Evolutionary conservation across 37 sponge, comb jelly and placozoan species (phyloP), one percentile per base, ranked within the genome.

Genomic region (Chondrosia reniformis): DNA sequence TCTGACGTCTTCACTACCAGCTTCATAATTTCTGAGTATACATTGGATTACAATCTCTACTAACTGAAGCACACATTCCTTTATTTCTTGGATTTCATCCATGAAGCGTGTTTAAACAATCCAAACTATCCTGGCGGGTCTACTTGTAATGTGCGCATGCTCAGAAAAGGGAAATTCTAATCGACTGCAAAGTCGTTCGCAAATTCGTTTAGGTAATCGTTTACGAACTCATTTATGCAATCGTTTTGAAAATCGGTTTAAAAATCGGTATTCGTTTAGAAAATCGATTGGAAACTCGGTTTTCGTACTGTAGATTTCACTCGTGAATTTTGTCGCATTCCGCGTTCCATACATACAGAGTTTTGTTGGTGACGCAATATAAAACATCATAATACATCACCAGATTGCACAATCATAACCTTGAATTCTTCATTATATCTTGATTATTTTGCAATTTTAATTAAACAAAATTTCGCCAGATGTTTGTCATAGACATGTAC

Each of bases 341-440:
- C 30, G 61, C 22, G 61, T 59, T 59, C 61, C 61, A 59, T 59
- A 59, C n/a, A n/a, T n/a, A n/a, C n/a, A n/a, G n/a, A n/a, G n/a
- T n/a, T n/a, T n/a, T n/a, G n/a, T n/a, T n/a, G n/a, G n/a, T n/a
- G n/a, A n/a, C n/a, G n/a, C n/a, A n/a, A n/a, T n/a, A n/a, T n/a
- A n/a, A n/a, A n/a, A n/a, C n/a, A n/a, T n/a, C n/a, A n/a, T n/a
- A n/a, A n/a, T n/a, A n/a, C n/a, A n/a, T n/a, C n/a, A n/a, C n/a
- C n/a, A n/a, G n/a, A n/a, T n/a, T n/a, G n/a, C n/a, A n/a, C n/a
- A n/a, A n/a, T n/a, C n/a, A n/a, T n/a, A n/a, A n/a, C n/a, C n/a
- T n/a, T n/a, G n/a, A n/a, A n/a, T n/a, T n/a, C n/a, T n/a, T n/a
- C n/a, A n/a, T n/a, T n/a, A n/a, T n/a, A n/a, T n/a, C n/a, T n/a